A percentile compares a stretch with the other conserved stretches of the same genome.
These are phyloP conservation scores for Ylistrum balloti DNA, from an alignment of 1,140 invertebrate species.

Conservation along the genomic window DNA sequence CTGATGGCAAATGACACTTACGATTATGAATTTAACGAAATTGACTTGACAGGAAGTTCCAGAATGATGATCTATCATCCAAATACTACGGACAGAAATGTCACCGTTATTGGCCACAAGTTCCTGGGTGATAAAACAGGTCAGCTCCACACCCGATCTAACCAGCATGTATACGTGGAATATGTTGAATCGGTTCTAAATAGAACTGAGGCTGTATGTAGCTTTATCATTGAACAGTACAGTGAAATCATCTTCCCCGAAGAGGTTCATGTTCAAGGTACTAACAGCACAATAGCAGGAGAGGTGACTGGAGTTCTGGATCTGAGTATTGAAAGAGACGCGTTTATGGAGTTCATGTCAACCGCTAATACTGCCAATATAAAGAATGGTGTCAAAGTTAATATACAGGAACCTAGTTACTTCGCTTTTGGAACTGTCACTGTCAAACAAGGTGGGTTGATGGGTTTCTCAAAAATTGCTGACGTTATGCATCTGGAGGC, in stretches of 20 bases:
- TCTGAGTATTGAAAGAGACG: conserved; percentile 68
- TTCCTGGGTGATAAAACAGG: conserved; percentile 78
- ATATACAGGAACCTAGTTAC: conserved; percentile 67
- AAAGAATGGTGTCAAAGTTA: conserved; percentile 67
- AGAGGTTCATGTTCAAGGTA: conserved; percentile 73
- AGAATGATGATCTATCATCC: conserved; percentile 73
- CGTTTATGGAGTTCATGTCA: conserved; percentile 65
- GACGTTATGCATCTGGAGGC: conserved; percentile 65
- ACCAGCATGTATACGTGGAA: conserved; percentile 74
- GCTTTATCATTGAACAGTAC: conserved; percentile 71
- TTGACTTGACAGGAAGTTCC: conserved; percentile 72
- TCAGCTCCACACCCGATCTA: conserved; percentile 68
- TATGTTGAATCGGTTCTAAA: conserved; percentile 74
- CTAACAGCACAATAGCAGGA: conserved; percentile 73
- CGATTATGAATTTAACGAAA: conserved; percentile 73
- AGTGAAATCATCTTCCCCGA: conserved; percentile 72
- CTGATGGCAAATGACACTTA: conserved; percentile 68
- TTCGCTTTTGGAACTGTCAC: conserved; percentile 70
- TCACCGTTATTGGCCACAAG: conserved; percentile 67
- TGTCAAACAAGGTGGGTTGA: conserved; percentile 65
- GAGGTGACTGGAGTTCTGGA: conserved; percentile 70
- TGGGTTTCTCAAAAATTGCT: conserved; percentile 69
- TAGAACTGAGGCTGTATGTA: conserved; percentile 74
- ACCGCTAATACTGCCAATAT: conserved; percentile 73
- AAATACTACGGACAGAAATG: conserved; percentile 51